Evolutionary conservation across 2,113 vertebrate genomes (phyloP).

Genomic region (Chamaea fasciata): DNA sequence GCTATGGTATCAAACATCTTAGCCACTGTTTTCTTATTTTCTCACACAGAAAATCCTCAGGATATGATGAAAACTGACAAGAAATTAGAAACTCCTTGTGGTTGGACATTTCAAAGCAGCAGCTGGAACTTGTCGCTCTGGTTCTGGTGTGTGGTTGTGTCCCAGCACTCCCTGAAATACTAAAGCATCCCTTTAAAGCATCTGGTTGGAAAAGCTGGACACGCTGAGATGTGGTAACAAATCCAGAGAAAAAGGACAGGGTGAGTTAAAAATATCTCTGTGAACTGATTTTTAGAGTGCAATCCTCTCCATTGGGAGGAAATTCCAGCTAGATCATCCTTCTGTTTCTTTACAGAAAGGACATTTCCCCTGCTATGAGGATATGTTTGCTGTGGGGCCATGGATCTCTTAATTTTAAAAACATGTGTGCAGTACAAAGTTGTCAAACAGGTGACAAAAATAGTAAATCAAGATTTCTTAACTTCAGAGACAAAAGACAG

Average conservation of each 20-base stretch:
- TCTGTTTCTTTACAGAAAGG: neutral
- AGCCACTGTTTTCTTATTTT: neutral
- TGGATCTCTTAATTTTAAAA: neutral
- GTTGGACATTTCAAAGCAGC: neutral
- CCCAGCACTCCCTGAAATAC: neutral
- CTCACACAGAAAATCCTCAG: neutral
- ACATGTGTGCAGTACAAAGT: neutral
- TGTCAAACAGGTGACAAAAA: neutral
- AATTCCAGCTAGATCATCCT: neutral
- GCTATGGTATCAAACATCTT: neutral
- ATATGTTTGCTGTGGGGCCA: neutral
- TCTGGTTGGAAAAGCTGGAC: neutral
- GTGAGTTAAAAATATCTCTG: slow-evolving; percentile 22
- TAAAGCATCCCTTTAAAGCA: neutral
- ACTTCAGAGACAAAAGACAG: neutral
- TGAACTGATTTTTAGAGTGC: neutral
- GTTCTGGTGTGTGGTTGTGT: neutral
- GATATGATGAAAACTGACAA: neutral
- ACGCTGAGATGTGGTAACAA: neutral
- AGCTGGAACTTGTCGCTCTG: neutral
- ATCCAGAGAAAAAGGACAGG: neutral
- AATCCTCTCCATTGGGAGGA: slow-evolving; percentile 13
- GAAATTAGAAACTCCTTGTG: neutral
- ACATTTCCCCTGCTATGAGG: neutral
- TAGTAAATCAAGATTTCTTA: neutral